Conservation (phyloP, 2,888 invertebrate species). For the Panopea generosa region DNA sequence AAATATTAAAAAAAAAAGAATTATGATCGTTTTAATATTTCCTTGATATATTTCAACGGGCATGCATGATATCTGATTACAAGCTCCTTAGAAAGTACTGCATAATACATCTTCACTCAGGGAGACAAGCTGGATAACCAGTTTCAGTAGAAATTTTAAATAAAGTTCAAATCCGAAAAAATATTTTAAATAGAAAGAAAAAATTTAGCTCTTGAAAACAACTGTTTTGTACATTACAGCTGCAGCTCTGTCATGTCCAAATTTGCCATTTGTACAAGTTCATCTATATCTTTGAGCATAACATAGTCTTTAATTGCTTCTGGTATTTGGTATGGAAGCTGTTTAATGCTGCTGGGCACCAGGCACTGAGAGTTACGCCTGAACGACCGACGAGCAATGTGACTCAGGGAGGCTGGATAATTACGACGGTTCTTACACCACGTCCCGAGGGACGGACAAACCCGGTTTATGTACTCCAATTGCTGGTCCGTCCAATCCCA, state of each 20-base stretch:
- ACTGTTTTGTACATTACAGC: constrained; percentile 25
- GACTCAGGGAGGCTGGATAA: constrained; percentile 64
- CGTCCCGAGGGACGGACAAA: constrained; percentile 63
- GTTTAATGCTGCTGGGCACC: constrained; percentile 56
- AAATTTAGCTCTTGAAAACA: too few relatives aligned
- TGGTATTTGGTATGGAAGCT: constrained; percentile 64
- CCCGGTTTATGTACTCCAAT: constrained; percentile 63
- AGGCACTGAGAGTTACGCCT: constrained; percentile 51
- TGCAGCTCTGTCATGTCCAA: constrained; percentile 40
- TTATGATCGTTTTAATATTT: too few relatives aligned
- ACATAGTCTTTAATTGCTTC: constrained; percentile 69
- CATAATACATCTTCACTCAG: too few relatives aligned
- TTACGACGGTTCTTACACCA: constrained; percentile 67
- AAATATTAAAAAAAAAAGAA: too few relatives aligned
- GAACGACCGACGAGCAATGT: constrained; percentile 66
- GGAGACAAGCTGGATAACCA: too few relatives aligned
- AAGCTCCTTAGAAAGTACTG: too few relatives aligned
- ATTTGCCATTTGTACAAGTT: constrained; percentile 33
- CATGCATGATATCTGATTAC: too few relatives aligned
- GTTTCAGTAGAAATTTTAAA: too few relatives aligned
- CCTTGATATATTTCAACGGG: too few relatives aligned
- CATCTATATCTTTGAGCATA: constrained; percentile 73
- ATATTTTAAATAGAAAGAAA: too few relatives aligned
- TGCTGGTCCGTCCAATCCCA: constrained; percentile 72
- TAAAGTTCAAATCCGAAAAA: too few relatives aligned